Conservation (phyloP, 1,140 invertebrate genomes). For the Condylostylus longicornis region DNA sequence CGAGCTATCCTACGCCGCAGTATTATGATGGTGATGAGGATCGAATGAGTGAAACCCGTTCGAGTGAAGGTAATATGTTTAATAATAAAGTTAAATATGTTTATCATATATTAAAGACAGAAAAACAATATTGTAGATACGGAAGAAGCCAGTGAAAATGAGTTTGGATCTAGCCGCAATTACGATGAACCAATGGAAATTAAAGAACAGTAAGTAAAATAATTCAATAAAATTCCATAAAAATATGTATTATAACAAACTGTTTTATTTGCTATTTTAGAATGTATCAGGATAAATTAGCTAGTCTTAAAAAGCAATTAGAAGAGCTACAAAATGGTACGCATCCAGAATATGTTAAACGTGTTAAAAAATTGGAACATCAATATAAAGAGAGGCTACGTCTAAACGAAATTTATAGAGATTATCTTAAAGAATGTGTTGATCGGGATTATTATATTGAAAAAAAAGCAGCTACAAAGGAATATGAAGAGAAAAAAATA, state of each 20-base stretch:
- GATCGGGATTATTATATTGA: conserved; percentile 79
- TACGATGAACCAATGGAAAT: conserved; percentile 70
- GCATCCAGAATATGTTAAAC: conserved; percentile 72
- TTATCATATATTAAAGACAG: too few species aligned
- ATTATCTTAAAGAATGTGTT: conserved; percentile 70
- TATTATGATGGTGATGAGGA: too few species aligned
- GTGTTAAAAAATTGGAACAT: conserved; percentile 66
- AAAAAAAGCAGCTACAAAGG: conserved; percentile 71
- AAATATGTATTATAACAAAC: conserved; percentile 12
- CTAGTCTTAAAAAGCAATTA: conserved; percentile 75
- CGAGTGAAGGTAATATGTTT: too few species aligned
- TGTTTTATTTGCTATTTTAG: conserved; percentile 35
- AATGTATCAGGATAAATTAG: conserved; percentile 87
- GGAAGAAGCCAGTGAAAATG: conserved; percentile 79
- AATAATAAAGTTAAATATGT: too few species aligned
- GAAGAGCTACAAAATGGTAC: conserved; percentile 73
- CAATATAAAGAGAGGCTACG: conserved; percentile 63
- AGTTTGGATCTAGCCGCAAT: conserved; percentile 47
- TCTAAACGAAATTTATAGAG: conserved; percentile 66
- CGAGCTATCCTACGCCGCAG: too few species aligned
- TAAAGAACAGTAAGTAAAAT: conserved; percentile 65
- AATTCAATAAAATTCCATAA: background rate
- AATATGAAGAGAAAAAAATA: conserved; percentile 86
- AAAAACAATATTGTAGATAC: conserved; percentile 74
- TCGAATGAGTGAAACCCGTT: too few species aligned